phyloP scores from a whole-genome alignment of 2,113 vertebrate genomes.

The Anoplopoma fimbria region DNA sequence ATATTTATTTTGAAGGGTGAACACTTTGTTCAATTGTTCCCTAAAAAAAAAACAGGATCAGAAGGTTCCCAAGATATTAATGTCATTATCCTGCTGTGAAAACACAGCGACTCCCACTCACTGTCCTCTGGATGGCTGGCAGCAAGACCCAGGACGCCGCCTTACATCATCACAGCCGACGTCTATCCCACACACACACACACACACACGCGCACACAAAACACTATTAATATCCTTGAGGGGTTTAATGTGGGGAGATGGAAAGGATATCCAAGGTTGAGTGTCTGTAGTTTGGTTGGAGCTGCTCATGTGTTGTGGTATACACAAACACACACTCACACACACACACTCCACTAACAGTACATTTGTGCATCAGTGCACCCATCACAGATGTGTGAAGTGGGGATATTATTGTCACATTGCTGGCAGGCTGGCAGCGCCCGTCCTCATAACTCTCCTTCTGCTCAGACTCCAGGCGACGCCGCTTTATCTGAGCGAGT shows the following conservation, averaged over 20 bases:
- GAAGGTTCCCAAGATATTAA: background rate
- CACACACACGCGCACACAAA: background rate
- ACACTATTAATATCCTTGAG: conserved; percentile 38
- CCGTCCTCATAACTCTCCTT: conserved; percentile 43
- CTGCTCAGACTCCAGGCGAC: conserved; percentile 38
- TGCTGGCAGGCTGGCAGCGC: conserved; percentile 43
- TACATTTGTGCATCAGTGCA: conserved; percentile 45
- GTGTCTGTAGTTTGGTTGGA: conserved; percentile 22
- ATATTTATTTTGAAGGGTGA: background rate
- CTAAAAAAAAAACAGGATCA: too few species aligned
- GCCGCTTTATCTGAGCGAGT: conserved; percentile 30
- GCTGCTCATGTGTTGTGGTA: conserved; percentile 23
- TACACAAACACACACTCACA: background rate
- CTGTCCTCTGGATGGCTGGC: conserved; percentile 40
- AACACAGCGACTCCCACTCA: conserved; percentile 30
- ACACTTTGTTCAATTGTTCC: background rate
- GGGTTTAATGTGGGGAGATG: conserved; percentile 44
- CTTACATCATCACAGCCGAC: conserved; percentile 5
- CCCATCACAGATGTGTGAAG: conserved; percentile 57
- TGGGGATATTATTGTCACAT: conserved; percentile 59
- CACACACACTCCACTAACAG: conserved; percentile 4
- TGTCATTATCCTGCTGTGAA: conserved; percentile 21
- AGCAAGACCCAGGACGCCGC: conserved; percentile 19
- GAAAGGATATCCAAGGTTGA: conserved; percentile 65
- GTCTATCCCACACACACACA: background rate